Conservation (phyloP, 1,140 invertebrate genomes). For the Zophobas morio region DNA sequence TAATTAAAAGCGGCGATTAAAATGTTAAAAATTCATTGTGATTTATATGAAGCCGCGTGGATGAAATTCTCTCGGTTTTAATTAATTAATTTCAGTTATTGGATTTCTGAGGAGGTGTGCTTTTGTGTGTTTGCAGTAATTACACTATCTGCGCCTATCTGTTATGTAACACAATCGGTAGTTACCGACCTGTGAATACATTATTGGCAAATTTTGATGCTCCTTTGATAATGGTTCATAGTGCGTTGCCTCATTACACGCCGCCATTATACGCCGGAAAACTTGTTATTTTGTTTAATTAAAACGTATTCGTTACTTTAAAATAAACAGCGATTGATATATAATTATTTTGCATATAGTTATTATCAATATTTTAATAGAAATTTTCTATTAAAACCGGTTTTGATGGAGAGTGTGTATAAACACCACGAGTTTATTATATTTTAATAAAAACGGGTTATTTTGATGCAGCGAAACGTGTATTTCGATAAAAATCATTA, state of each 20-base stretch:
- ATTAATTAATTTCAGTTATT: constrained; percentile 8
- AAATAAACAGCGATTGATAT: not conserved
- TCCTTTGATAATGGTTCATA: constrained; percentile 36
- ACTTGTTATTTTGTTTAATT: not conserved
- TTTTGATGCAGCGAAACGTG: too few species aligned
- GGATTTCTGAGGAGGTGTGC: not conserved
- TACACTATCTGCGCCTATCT: not conserved
- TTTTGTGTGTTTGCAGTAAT: constrained; percentile 7
- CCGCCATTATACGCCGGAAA: constrained; percentile 6
- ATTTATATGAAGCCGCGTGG: constrained; percentile 4
- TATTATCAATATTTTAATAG: too few species aligned
- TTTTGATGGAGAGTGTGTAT: too few species aligned
- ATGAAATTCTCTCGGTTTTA: not conserved
- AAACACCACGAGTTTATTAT: too few species aligned
- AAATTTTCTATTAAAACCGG: too few species aligned
- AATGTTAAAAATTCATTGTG: constrained; percentile 27
- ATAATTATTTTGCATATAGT: too few species aligned
- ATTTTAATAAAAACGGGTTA: too few species aligned
- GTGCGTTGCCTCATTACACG: constrained; percentile 23
- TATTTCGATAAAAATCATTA: too few species aligned
- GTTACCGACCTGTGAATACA: constrained; percentile 15
- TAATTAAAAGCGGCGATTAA: constrained; percentile 35
- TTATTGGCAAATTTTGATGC: constrained; percentile 40
- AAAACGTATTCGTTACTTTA: constrained; percentile 1
- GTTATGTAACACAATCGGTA: constrained; percentile 4